phyloP scores from a whole-genome alignment of 2,113 vertebrate genomes.

The Mastomys natalensis region DNA sequence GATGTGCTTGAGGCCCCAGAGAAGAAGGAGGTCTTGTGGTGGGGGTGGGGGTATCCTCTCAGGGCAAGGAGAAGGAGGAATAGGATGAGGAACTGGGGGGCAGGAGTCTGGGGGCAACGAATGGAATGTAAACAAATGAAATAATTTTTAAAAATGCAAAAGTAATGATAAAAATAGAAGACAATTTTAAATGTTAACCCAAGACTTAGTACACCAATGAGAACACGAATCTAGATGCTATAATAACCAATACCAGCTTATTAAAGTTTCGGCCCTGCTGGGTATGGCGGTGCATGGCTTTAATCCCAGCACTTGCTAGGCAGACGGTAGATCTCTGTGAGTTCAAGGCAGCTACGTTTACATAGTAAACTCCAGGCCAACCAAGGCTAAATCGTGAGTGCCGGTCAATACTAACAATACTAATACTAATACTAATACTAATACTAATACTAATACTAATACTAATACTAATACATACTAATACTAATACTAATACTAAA shows the following conservation, averaged over 20 bases:
- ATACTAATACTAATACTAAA: neutral
- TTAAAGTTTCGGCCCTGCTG: neutral
- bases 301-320: neutral
- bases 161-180: neutral
- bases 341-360: neutral
- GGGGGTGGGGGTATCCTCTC: no score
- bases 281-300: neutral
- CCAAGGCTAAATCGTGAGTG: neutral
- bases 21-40: no score
- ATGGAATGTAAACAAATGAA: no score
- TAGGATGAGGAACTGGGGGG: no score
- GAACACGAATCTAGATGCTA: neutral
- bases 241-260: neutral
- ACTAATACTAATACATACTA: neutral
- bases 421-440: neutral
- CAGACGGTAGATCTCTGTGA: neutral
- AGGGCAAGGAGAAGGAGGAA: no score
- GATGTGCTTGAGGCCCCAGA: no score
- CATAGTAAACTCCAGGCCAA: neutral
- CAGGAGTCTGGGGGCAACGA: no score
- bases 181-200: neutral
- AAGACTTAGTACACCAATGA: constrained; percentile 28
- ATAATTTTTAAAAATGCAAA: neutral
- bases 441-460: neutral
- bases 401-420: neutral